Evolutionary conservation across 1,140 invertebrate genomes (phyloP).

Genomic region (Drosophila oshimai): DNA sequence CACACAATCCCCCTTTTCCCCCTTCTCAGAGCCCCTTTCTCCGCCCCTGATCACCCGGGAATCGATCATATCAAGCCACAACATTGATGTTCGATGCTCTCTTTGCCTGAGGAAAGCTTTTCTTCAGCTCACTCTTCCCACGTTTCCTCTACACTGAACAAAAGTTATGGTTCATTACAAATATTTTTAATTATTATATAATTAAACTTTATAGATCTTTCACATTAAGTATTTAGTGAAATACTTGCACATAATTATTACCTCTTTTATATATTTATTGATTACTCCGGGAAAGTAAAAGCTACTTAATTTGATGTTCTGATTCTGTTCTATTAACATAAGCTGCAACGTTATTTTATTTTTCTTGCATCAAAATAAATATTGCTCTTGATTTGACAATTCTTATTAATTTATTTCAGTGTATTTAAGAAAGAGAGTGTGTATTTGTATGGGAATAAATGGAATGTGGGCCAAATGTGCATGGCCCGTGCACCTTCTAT

Average conservation of each 20-base stretch:
- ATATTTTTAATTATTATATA: background rate
- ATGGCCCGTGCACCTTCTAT: constrained; percentile 27
- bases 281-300: too few species aligned
- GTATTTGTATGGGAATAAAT: constrained; percentile 23
- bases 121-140: background rate
- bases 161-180: background rate
- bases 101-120: constrained; percentile 9
- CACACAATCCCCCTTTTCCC: background rate
- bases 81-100: constrained; percentile 40
- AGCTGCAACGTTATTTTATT: too few species aligned
- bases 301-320: too few species aligned
- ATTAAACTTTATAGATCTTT: too few species aligned
- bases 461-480: constrained; percentile 65
- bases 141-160: background rate
- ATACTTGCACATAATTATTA: too few species aligned
- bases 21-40: background rate
- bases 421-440: background rate
- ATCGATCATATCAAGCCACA: constrained; percentile 23
- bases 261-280: too few species aligned
- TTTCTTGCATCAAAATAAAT: too few species aligned
- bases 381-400: too few species aligned
- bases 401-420: too few species aligned
- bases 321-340: too few species aligned
- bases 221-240: too few species aligned
- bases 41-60: background rate